Conservation (phyloP, 2,797 vertebrate species). For the Megaceryle alcyon region DNA sequence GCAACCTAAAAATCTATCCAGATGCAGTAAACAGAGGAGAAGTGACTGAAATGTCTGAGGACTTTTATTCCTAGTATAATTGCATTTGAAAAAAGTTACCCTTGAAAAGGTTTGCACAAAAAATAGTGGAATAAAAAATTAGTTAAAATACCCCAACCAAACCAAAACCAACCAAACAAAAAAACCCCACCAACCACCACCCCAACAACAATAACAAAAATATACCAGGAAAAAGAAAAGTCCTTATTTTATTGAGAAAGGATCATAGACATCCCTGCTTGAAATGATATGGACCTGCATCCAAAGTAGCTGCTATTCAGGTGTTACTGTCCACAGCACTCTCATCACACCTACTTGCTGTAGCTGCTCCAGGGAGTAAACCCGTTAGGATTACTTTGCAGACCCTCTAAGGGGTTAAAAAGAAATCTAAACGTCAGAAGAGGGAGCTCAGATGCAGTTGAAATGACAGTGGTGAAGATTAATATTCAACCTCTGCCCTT, state of each 20-base stretch:
- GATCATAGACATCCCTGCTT: neutral
- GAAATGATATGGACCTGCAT: neutral
- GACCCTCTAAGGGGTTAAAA: constrained; percentile 35
- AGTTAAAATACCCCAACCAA: neutral
- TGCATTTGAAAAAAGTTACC: neutral
- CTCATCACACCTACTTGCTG: neutral
- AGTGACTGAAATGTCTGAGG: neutral
- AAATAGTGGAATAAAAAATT: neutral
- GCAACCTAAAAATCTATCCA: constrained; percentile 31
- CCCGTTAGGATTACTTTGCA: neutral
- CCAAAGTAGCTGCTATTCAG: neutral
- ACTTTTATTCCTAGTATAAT: neutral
- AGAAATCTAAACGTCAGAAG: constrained; percentile 39
- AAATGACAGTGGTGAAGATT: constrained; percentile 56
- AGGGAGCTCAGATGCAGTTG: constrained; percentile 61
- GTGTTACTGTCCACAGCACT: neutral
- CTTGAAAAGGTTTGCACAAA: neutral
- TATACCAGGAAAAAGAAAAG: neutral
- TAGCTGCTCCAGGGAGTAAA: neutral
- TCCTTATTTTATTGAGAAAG: neutral
- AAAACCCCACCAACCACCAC: too few relatives aligned
- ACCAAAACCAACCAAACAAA: too few relatives aligned
- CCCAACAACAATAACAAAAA: too few relatives aligned
- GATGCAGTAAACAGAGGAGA: constrained; percentile 31
- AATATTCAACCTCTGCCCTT: constrained; percentile 68